Base-by-base conservation (phyloP, 2,888 invertebrate genomes). In the Leucophenga maculata region DNA sequence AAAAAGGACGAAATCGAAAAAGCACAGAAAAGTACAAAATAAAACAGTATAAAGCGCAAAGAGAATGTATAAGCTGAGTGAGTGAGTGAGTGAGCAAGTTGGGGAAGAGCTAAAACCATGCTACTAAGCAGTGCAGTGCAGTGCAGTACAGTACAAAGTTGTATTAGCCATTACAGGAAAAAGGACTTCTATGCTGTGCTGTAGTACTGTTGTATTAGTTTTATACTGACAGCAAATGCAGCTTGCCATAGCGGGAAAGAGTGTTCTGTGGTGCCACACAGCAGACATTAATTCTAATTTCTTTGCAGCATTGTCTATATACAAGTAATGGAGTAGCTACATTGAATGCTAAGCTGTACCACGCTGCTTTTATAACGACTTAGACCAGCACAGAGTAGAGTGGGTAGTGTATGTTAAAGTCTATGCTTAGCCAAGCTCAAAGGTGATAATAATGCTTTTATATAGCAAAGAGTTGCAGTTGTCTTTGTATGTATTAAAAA, bases 201-300 rank as follows among this genome's bases (percentile, higher is more conserved):
- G 26, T 26, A 4, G 3, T 26, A 26, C 26, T 26, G 26, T 4
- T 26, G 26, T 26, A 26, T 4, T 26, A 39, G 39, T 9, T 39
- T 32, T 8, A 32, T 39, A 39, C 8, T 39, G 9, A 39, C 8
- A 39, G 1, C 14, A 26, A 26, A 57, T 57, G 57, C 26, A 26
- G 8, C n/a, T 26, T 57, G 26, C 26, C 26, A 26, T 26, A 26
- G n/a, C n/a, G n/a, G n/a, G 26, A 26, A 26, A 26, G 3, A 3
- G 26, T 26, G 26, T 57, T n/a, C n/a, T 26, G 31, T 57, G 57
- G 57, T 20, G 31, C 32, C 60, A 32, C 60, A 32, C 11, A 60
- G 32, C 60, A 39, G 39, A 39, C 60, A 60, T 60, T 60, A 32
- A 60, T 60, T 60, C 60, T 60, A 60, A 60, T 60, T 39, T 39